These are phyloP conservation scores for Cyphotilapia sp. DNA, from an alignment of 2,113 vertebrate species.

Conservation along the genomic window DNA sequence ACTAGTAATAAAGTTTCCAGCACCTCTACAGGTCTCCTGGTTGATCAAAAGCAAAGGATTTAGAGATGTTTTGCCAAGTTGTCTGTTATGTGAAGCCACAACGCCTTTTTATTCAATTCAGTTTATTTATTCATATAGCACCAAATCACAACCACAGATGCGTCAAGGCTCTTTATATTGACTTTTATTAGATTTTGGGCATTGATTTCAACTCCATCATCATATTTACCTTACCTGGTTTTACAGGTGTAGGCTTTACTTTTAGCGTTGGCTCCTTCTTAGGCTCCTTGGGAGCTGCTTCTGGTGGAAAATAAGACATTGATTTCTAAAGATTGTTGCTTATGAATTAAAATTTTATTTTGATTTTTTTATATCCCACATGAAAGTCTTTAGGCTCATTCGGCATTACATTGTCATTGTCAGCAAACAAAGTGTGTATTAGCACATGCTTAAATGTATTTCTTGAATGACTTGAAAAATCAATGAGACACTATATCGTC, in stretches of 20 bases:
- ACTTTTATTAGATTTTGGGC: background rate
- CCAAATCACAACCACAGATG: background rate
- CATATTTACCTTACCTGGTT: slow-evolving; percentile 20
- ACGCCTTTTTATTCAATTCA: background rate
- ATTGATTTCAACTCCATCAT: background rate
- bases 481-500: background rate
- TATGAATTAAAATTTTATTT: background rate
- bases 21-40: background rate
- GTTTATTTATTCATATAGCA: background rate
- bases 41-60: background rate
- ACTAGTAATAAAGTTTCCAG: background rate
- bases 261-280: slow-evolving; percentile 10
- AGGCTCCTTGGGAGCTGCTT: background rate
- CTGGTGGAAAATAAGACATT: background rate
- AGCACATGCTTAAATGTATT: background rate
- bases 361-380: background rate
- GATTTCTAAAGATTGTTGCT: background rate
- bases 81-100: background rate
- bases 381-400: background rate
- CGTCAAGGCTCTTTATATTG: background rate
- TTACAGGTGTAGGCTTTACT: slow-evolving; percentile 6
- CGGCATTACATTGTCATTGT: background rate
- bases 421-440: background rate
- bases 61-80: background rate
- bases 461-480: background rate